Conservation (phyloP, 2,113 vertebrate genomes). For the Limnothrissa miodon region DNA sequence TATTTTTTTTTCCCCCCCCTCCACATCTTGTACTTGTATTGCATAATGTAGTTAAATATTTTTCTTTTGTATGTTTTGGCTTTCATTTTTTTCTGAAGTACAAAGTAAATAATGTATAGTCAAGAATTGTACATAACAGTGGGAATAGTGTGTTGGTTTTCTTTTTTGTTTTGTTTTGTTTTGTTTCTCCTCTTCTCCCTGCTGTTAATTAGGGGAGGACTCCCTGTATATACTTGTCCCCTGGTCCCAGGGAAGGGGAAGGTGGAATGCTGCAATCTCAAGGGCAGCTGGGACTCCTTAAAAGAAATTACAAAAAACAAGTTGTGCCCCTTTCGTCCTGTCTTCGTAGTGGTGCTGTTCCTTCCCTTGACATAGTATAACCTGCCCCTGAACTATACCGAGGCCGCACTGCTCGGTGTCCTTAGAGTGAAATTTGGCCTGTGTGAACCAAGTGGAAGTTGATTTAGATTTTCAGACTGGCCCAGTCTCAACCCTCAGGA, state of each 20-base stretch:
- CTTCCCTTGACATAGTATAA: neutral
- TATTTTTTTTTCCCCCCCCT: too few species aligned
- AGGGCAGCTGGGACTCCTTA: neutral
- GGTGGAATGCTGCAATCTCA: neutral
- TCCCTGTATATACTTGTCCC: constrained; percentile 33
- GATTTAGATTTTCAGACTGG: neutral
- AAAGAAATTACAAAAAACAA: neutral
- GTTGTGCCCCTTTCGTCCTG: neutral
- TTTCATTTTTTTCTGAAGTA: constrained; percentile 61
- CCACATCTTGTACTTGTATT: constrained; percentile 34
- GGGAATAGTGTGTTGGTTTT: constrained; percentile 57
- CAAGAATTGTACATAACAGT: constrained; percentile 72
- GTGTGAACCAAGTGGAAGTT: neutral
- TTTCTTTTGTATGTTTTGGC: constrained; percentile 40
- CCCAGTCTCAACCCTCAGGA: constrained; percentile 5
- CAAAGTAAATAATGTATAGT: constrained; percentile 73
- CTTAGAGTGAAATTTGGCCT: neutral
- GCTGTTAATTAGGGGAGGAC: constrained; percentile 55
- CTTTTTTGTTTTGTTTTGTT: constrained; percentile 26
- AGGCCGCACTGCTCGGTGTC: neutral
- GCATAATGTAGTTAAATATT: constrained; percentile 31
- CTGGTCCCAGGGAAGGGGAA: neutral
- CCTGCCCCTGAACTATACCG: neutral
- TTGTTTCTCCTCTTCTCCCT: constrained; percentile 48
- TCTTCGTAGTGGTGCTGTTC: neutral